These are phyloP conservation scores for Temnothorax unifasciatus DNA, from an alignment of 2,888 invertebrate genomes.

Conservation along the genomic window DNA sequence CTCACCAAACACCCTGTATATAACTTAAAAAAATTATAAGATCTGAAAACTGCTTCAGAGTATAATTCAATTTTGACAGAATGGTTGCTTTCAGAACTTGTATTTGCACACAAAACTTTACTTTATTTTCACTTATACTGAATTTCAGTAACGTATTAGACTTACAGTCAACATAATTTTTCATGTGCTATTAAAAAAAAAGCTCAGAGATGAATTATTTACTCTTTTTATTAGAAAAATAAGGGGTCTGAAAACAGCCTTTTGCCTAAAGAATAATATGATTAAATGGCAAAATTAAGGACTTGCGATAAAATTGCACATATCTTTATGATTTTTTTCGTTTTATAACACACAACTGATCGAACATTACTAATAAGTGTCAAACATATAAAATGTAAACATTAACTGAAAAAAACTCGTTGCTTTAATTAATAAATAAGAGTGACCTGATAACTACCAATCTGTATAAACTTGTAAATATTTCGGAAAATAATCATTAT, in stretches of 20 bases:
- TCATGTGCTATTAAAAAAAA: not conserved
- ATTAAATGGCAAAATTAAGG: not conserved
- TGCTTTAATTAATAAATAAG: too few relatives aligned
- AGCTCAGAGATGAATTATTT: not conserved
- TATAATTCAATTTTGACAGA: not conserved
- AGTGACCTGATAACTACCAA: too few relatives aligned
- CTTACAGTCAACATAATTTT: not conserved
- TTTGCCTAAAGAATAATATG: not conserved
- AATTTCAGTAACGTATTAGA: not conserved
- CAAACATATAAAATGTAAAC: too few relatives aligned
- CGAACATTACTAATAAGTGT: too few relatives aligned
- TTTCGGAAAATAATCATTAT: too few relatives aligned
- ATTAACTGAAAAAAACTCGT: too few relatives aligned
- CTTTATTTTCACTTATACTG: not conserved
- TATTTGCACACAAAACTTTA: not conserved
- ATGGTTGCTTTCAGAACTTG: not conserved
- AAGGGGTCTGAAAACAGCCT: not conserved
- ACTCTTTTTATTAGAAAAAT: not conserved
- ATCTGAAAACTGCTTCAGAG: not conserved
- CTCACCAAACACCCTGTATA: too few relatives aligned
- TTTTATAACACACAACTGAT: too few relatives aligned
- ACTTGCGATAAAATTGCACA: too few relatives aligned
- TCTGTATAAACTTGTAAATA: too few relatives aligned
- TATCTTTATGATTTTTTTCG: too few relatives aligned
- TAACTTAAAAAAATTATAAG: too few relatives aligned